Evolutionary conservation across 1,140 invertebrate genomes (phyloP).

Genomic region (Propsilocerus akamusi): DNA sequence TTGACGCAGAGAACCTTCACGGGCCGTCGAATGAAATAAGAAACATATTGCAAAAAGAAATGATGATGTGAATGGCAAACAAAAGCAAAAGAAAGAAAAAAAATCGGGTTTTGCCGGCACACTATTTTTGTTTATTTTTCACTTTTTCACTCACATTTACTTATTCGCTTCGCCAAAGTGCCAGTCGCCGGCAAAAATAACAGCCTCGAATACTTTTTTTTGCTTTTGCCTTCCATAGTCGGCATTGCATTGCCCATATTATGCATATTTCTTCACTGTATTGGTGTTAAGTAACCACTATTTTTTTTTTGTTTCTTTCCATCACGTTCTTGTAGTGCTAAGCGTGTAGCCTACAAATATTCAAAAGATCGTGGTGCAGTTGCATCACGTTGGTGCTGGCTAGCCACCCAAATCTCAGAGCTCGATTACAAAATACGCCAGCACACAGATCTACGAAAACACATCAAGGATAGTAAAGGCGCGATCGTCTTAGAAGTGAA

Average conservation of each 20-base stretch:
- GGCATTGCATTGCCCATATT: slow-evolving; percentile 2
- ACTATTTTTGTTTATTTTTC: background rate
- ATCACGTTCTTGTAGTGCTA: slow-evolving; percentile 39
- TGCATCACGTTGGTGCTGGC: slow-evolving; percentile 77
- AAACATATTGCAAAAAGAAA: background rate
- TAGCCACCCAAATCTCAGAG: slow-evolving; percentile 79
- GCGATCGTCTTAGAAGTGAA: slow-evolving; percentile 26
- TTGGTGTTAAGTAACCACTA: background rate
- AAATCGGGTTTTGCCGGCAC: slow-evolving; percentile 2
- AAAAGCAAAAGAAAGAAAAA: background rate
- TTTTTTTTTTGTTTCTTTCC: slow-evolving; percentile 1
- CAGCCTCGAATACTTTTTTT: no score
- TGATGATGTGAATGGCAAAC: background rate
- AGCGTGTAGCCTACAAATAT: slow-evolving; percentile 71
- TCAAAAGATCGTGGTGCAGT: slow-evolving; percentile 58
- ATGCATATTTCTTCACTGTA: background rate
- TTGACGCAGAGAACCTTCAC: no score
- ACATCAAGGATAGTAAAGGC: slow-evolving; percentile 39
- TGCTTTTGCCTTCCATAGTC: no score
- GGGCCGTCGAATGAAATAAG: no score
- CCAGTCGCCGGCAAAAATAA: no score
- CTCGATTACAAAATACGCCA: slow-evolving; percentile 82
- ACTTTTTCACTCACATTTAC: background rate
- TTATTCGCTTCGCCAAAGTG: no score
- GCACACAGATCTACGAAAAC: slow-evolving; percentile 59